Percentiles rank a stretch among this genome's conserved stretches.
phyloP scores from a whole-genome alignment of 37 sponge, comb jelly and placozoan genomes.

The Oscarella lobularis region DNA sequence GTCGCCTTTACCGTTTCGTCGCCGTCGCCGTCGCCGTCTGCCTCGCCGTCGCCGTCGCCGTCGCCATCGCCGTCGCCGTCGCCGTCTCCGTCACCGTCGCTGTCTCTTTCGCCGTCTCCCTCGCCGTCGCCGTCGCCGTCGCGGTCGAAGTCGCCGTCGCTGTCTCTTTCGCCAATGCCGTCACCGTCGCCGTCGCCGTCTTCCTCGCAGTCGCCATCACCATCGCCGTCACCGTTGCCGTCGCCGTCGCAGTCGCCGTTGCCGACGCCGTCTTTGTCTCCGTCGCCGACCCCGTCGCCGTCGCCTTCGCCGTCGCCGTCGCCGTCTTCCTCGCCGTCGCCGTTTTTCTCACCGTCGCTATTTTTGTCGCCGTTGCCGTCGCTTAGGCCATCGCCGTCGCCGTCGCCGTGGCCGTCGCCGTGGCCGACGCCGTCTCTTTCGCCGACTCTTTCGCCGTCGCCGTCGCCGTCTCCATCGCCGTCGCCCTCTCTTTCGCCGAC shows the following conservation, averaged over 20 bases:
- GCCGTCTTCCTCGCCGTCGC: no score
- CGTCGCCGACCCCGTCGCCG: no score
- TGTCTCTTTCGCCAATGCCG: no score
- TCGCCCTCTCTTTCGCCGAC: neutral
- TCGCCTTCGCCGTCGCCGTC: no score
- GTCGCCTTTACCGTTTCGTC: no score
- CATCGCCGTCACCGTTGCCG: neutral
- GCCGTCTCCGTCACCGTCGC: conserved; percentile 9
- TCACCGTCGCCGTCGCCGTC: no score
- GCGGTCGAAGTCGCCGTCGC: no score
- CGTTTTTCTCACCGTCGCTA: no score
- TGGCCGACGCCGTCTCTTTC: conserved; percentile 4
- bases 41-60: conserved; percentile 1
- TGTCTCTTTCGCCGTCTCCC: no score
- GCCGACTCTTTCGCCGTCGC: conserved; percentile 4
- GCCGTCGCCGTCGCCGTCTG: conserved; percentile 10
- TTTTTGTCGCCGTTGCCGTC: no score
- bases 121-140: neutral
- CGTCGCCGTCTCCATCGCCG: conserved; percentile 4
- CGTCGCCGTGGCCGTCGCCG: conserved; percentile 2
- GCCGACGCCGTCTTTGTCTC: no score
- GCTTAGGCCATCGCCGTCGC: conserved; percentile 2
- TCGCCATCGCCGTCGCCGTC: conserved; percentile 1
- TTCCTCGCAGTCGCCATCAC: neutral
- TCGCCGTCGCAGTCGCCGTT: no score